Base-by-base conservation (phyloP, 2,797 vertebrate genomes). In the Xerus rutilus region DNA sequence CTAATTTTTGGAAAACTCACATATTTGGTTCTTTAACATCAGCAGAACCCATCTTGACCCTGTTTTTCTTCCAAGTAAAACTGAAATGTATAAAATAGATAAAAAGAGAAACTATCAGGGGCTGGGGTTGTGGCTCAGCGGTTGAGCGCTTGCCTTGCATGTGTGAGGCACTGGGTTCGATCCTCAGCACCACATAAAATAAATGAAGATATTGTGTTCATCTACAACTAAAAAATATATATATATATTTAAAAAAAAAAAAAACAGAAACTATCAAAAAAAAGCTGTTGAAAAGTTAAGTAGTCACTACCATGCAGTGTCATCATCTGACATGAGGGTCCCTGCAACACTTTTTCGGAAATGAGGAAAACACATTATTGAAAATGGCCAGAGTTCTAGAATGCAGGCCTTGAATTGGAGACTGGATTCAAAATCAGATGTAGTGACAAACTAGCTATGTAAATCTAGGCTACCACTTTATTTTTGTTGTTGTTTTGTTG, bases 291-390 rank as follows among this genome's bases (percentile, higher is more conserved):
- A 64, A 74, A 81, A 91, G 11, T 30, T 77, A 54, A 62, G 76
- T 6, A 69, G 12, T 65, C 23, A 15, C 67, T 18, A 43, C 77
- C 18, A 76, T 10, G 47, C 3, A 43, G 4, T 21, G 0, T 54
- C 14, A 3, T 14, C 4, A 52, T 28, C 1, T 59, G 28, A 2
- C 15, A 2, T 23, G 5, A 82, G 18, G 21, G 1, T 1, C 32
- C 3, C 43, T 69, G 17, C 0, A 5, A 45, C 1, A 74, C 5
- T 7, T 62, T 25, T 62, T 52, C 14, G 52, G 9, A 82, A 86
- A 81, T 54, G 30, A 90, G 17, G 5, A 86, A 64, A 92, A 62
- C 1, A 17, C 6, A 57, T 39, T 32, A 25, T 62, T 47, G 32
- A 92, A 69, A 49, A 30, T 21, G 52, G 7, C 15, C 77, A 7